Evolutionary conservation across 2,113 vertebrate species (phyloP).

Genomic region (Ibidorhyncha struthersii): DNA sequence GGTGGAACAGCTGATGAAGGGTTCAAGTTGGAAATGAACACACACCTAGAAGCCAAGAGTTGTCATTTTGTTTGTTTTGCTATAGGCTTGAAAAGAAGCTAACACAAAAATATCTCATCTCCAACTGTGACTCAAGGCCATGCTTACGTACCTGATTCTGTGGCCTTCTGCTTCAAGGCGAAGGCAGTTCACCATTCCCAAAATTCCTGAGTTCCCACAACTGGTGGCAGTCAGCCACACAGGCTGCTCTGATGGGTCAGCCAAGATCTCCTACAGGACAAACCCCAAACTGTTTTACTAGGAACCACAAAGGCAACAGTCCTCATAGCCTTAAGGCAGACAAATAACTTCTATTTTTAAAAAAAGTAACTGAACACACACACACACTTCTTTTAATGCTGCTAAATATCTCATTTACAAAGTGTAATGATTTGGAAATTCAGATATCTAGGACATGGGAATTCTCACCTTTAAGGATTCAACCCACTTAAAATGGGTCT

Average conservation of each 20-base stretch:
- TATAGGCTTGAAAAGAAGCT: neutral
- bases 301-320: neutral
- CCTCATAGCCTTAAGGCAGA: neutral
- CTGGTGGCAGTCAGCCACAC: slow-evolving; percentile 86
- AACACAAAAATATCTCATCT: neutral
- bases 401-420: neutral
- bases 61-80: neutral
- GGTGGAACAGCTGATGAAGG: slow-evolving; percentile 68
- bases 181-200: slow-evolving; percentile 96
- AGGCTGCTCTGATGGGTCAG: slow-evolving; percentile 72
- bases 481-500: slow-evolving; percentile 87
- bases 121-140: neutral
- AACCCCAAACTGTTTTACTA: neutral
- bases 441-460: neutral
- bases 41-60: slow-evolving; percentile 77
- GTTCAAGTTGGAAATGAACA: slow-evolving; percentile 86
- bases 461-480: slow-evolving; percentile 87
- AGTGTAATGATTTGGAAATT: neutral
- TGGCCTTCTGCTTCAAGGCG: slow-evolving; percentile 88
- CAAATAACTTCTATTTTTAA: neutral
- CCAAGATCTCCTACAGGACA: slow-evolving; percentile 68
- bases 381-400: neutral
- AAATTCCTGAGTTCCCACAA: slow-evolving; percentile 82
- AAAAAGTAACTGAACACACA: neutral
- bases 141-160: slow-evolving; percentile 82